Evolutionary conservation across 2,113 vertebrate genomes (phyloP), one percentile per base, ranked within the genome.

Genomic region (Cynoglossus semilaevis): DNA sequence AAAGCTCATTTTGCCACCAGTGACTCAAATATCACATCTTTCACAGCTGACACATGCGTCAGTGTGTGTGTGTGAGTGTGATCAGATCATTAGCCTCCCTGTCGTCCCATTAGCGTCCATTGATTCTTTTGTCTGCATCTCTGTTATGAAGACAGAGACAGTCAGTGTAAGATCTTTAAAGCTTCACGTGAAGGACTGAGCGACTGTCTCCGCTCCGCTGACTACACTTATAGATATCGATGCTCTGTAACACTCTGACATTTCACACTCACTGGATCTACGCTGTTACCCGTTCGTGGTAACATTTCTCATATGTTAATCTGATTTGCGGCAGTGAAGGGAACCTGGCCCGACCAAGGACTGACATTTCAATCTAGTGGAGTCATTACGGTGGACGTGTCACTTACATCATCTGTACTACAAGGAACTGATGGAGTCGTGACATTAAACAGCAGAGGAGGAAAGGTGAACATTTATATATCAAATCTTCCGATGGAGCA

Each of bases 51-150:
- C 14, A 11, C 14, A 4, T 36, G 11, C 38, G 5, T 12, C 38
- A 13, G 11, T 41, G 1, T 41, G 4, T 41, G 9, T 12, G 10
- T 13, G 38, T 12, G 38, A 10, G 38, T 41, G 38, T 41, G 38
- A 17, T 13, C 11, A 22, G 49, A 64, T 47, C 55, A 74, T 63
- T 15, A 50, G 37, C 19, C 22, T 19, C 22, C 9, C 37, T 12
- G 4, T 15, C 52, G 58, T 51, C 51, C 56, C 58, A 50, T 48
- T 46, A 54, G 44, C 8, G 38, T 35, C 40, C 17, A 53, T 63
- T 58, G 49, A 63, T 63, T 53, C 56, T 37, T 15, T 22, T n/a
- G 13, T 54, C 40, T 51, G 34, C 0, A 50, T 14, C 15, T 18
- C 10, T 51, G n/a, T 17, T 22, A 5, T 34, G 0, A 52, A 66